phyloP scores from a whole-genome alignment of 2,797 vertebrate species.

The Octomys mimax region DNA sequence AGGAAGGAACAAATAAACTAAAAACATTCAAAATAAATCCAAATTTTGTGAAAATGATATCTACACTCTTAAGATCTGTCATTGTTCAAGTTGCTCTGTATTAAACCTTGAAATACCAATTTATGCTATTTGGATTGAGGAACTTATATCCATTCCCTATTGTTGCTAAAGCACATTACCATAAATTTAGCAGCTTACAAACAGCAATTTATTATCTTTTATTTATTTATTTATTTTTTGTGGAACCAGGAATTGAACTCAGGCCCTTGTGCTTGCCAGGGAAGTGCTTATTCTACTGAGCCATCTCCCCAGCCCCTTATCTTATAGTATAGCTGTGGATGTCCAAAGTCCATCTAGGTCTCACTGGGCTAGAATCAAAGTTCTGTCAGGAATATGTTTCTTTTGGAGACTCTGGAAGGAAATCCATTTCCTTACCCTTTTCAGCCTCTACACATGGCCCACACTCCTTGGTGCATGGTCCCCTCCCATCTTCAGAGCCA shows the following conservation, averaged over 20 bases:
- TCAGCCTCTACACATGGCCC: not conserved
- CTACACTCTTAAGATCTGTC: not conserved
- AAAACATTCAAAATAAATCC: slow-evolving; percentile 24
- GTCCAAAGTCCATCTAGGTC: not conserved
- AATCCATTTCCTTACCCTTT: not conserved
- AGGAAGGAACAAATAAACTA: slow-evolving; percentile 6
- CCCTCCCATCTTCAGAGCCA: not conserved
- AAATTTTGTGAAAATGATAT: slow-evolving; percentile 44
- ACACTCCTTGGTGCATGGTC: not conserved
- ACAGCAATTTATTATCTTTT: not conserved
- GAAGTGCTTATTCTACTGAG: too few relatives aligned
- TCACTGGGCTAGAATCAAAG: not conserved
- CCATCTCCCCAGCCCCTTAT: not conserved
- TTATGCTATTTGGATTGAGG: not conserved
- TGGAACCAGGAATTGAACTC: too few relatives aligned
- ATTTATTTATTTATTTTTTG: too few relatives aligned
- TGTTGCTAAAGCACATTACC: not conserved
- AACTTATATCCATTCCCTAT: not conserved
- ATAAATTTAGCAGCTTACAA: not conserved
- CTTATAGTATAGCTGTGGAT: not conserved
- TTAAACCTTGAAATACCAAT: not conserved
- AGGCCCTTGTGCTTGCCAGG: too few relatives aligned
- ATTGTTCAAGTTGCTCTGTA: slow-evolving; percentile 6
- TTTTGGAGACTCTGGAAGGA: not conserved
- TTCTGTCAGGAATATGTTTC: not conserved